Conservation (phyloP, 37 sponge, comb jelly and placozoan species). For the Ianthella basta region DNA sequence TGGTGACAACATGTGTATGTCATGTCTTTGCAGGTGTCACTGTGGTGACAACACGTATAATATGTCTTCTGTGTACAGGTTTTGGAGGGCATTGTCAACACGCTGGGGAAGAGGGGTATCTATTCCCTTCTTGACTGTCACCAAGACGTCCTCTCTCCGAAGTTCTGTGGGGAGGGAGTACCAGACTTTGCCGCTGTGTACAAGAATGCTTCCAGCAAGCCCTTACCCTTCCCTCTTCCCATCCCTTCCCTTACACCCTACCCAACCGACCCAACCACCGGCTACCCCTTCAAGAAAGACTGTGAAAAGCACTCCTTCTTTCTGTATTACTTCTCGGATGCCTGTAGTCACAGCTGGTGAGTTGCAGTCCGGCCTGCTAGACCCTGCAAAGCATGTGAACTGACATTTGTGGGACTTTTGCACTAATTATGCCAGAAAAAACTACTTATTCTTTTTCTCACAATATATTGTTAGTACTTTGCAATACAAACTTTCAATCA, state of each 20-base stretch:
- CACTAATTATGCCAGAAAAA: too few species aligned
- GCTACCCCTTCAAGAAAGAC: constrained; percentile 66
- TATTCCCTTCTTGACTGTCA: constrained; percentile 80
- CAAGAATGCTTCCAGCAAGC: constrained; percentile 51
- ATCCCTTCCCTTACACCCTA: constrained; percentile 53
- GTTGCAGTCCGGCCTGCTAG: too few species aligned
- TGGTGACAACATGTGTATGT: too few species aligned
- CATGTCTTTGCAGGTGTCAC: too few species aligned
- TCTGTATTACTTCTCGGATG: constrained; percentile 77
- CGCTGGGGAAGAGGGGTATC: constrained; percentile 62
- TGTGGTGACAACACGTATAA: too few species aligned
- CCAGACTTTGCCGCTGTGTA: constrained; percentile 79
- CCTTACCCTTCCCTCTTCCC: constrained; percentile 65
- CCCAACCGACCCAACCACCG: constrained; percentile 54
- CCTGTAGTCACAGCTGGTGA: constrained; percentile 29
- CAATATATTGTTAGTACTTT: too few species aligned
- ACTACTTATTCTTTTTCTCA: too few species aligned
- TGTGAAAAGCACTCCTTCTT: constrained; percentile 73
- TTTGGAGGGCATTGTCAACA: constrained; percentile 57
- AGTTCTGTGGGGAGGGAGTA: constrained; percentile 85
- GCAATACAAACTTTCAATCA: too few species aligned
- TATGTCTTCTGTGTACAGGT: constrained; percentile 45
- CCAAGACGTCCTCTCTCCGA: constrained; percentile 76
- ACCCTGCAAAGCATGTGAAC: too few species aligned
- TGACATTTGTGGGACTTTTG: too few species aligned